These are phyloP conservation scores for Psammodynastes pulverulentus DNA, from an alignment of 2,113 vertebrate genomes.

Conservation along the genomic window DNA sequence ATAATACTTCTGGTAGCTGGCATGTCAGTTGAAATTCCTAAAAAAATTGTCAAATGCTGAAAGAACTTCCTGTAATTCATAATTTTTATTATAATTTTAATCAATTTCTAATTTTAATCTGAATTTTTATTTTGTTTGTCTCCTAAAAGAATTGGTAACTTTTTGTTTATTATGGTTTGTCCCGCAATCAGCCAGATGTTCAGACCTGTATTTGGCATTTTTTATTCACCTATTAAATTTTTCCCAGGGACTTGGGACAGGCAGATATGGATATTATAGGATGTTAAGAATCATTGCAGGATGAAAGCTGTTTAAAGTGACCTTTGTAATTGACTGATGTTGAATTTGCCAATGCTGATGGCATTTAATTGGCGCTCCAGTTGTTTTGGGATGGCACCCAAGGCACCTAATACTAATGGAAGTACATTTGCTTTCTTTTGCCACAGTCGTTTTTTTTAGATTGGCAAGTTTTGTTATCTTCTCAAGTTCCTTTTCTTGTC, in stretches of 20 bases:
- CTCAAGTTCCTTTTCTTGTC: too few relatives aligned
- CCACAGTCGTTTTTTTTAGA: too few relatives aligned
- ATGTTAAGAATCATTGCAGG: too few relatives aligned
- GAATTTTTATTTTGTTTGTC: background rate
- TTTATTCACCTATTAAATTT: background rate
- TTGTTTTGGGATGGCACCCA: too few relatives aligned
- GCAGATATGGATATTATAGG: background rate
- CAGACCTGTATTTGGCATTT: background rate
- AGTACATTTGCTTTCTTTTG: too few relatives aligned
- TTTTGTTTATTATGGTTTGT: background rate
- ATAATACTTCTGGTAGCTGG: background rate
- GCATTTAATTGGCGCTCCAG: too few relatives aligned
- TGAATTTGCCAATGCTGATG: too few relatives aligned
- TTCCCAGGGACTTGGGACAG: background rate
- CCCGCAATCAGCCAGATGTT: background rate
- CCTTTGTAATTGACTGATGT: too few relatives aligned
- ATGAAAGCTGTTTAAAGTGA: too few relatives aligned
- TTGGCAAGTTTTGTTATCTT: too few relatives aligned
- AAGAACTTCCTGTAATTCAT: background rate
- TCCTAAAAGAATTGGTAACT: background rate
- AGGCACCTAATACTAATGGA: too few relatives aligned
- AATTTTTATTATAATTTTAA: background rate
- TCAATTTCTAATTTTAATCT: background rate
- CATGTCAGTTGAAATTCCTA: background rate
- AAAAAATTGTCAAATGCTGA: background rate